Evolutionary conservation across 2,888 invertebrate genomes (phyloP).

Genomic region (Brachypalpus laphriformis): DNA sequence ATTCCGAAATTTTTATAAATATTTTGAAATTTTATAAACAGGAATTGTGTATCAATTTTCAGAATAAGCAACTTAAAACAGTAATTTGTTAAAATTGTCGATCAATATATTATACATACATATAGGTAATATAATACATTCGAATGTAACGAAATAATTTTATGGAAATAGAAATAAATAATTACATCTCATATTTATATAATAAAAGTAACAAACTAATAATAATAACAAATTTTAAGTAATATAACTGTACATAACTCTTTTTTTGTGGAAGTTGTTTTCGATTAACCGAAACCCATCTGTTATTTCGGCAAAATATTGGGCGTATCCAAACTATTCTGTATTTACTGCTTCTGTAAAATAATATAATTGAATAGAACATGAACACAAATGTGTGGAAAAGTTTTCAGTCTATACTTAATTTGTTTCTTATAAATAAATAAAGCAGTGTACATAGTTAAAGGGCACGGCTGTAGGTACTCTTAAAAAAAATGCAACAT

Average conservation of each 20-base stretch:
- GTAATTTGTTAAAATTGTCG: background rate
- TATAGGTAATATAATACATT: conserved; percentile 17
- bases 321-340: conserved; percentile 55
- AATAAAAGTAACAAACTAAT: conserved; percentile 44
- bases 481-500: background rate
- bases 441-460: conserved; percentile 7
- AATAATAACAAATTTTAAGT: conserved; percentile 23
- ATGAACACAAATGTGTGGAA: conserved; percentile 49
- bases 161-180: conserved; percentile 12
- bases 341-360: conserved; percentile 53
- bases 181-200: conserved; percentile 24
- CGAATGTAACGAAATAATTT: conserved; percentile 6
- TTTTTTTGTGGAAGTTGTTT: conserved; percentile 37
- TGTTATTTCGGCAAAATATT: conserved; percentile 29
- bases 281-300: conserved; percentile 48
- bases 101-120: conserved; percentile 37
- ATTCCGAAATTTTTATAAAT: background rate
- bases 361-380: conserved; percentile 37
- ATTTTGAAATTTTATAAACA: background rate
- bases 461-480: background rate
- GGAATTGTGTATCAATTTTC: background rate
- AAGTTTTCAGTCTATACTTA: background rate
- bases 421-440: conserved; percentile 5
- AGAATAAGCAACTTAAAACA: conserved; percentile 27
- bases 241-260: background rate